These are phyloP conservation scores for Oryzias melastigma DNA, from an alignment of 2,113 vertebrate genomes.

Conservation along the genomic window DNA sequence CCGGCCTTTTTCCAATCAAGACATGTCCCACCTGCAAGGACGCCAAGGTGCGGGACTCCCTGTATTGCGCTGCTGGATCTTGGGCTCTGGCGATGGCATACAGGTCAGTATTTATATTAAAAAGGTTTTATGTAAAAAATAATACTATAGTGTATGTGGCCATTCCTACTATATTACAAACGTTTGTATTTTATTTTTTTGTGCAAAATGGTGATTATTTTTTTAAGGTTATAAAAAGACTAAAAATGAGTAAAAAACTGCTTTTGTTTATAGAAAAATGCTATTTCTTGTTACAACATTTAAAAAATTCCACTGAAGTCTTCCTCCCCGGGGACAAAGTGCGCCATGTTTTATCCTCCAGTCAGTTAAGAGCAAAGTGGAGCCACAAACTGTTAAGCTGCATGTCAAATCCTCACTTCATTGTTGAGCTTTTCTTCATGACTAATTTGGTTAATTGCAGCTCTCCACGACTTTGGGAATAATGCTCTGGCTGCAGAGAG, in stretches of 20 bases:
- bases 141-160: not conserved
- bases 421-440: not conserved
- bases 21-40: constrained; percentile 81
- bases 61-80: constrained; percentile 91
- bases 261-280: too few species aligned
- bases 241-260: too few species aligned
- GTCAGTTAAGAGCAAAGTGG: not conserved
- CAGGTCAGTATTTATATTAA: constrained; percentile 75
- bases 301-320: too few species aligned
- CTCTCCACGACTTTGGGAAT: not conserved
- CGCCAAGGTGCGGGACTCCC: constrained; percentile 90
- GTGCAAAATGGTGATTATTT: too few species aligned
- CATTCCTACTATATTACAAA: too few species aligned
- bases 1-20: constrained; percentile 92
- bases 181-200: too few species aligned
- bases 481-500: too few species aligned
- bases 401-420: constrained; percentile 2
- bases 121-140: not conserved
- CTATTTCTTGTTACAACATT: too few species aligned
- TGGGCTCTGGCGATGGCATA: constrained; percentile 94
- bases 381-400: not conserved
- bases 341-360: not conserved
- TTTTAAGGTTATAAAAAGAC: too few species aligned
- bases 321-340: too few species aligned
- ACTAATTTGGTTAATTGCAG: constrained; percentile 9